Base-by-base conservation (phyloP, 1,140 invertebrate species). In the Trichomalopsis sarcophagae region DNA sequence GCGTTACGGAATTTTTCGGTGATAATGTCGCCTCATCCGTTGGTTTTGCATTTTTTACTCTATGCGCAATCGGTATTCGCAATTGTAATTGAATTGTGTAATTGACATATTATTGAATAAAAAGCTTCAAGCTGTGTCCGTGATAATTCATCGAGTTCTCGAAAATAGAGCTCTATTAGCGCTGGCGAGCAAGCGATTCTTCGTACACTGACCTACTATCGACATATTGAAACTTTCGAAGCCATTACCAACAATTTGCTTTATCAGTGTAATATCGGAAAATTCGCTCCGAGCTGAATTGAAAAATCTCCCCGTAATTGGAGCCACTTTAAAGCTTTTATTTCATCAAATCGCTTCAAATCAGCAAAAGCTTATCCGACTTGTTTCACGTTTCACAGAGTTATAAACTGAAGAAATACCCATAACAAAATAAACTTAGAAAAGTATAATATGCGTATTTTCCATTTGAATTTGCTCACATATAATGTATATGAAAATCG, bases 181-280 rank as follows among this genome's bases (percentile, higher is more conserved):
- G 17, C 50, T 55, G 50, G 50, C 13, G 50, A 55, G 50, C 14
- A 21, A 55, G 50, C 2, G 5, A 55, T 21, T 55, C 50, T 55
- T 55, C 13, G 50, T 55, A 55, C 13, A 17, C 55, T n/a, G 21
- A 62, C 55, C 55, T 62, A 62, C 55, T 62, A 62, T 62, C 55
- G 21, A 55, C 50, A 55, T n/a, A n/a, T n/a, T 62, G 55, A 62
- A 62, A 62, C 55, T 62, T 62, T 62, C 55, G 55, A 62, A 62
- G 55, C 55, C 21, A 62, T 62, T 62, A 62, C 17, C 21, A 62
- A 62, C 55, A 62, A 62, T 62, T 62, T n/a, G 55, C 55, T 62
- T 62, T 62, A 62, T n/a, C 55, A 62, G 55, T 62, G 55, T 62
- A n/a, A 62, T 62, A 62, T 62, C 21, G 55, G 55, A 62, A 62